Evolutionary conservation across 35 echinoderm and acorn worm genomes (phyloP).

Genomic region (Acanthaster planci): DNA sequence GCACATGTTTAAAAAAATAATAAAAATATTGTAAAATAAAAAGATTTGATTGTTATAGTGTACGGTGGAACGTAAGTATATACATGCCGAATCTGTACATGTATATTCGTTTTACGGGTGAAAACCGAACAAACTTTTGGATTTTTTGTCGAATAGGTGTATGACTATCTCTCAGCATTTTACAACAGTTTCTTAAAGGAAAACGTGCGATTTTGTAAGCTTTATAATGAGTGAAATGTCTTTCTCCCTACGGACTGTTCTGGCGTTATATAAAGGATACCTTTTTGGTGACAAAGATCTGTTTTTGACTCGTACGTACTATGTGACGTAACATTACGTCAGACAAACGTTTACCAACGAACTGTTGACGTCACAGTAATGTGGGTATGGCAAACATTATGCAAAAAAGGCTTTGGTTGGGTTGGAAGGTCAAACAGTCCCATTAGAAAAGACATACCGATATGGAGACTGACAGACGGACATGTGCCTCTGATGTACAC

Average conservation of each 20-base stretch:
- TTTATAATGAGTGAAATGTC: not conserved
- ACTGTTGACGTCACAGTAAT: no score
- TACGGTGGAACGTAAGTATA: not conserved
- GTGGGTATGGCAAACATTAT: no score
- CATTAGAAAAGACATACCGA: not conserved
- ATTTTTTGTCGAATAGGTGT: not conserved
- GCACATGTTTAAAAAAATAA: slow-evolving; percentile 29
- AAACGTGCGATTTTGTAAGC: not conserved
- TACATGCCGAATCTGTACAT: not conserved
- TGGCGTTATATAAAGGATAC: no score
- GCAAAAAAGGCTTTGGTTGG: no score
- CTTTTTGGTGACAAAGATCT: no score
- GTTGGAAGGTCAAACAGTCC: not conserved
- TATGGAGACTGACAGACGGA: not conserved
- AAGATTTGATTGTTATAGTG: not conserved
- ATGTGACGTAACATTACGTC: no score
- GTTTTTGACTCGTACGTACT: no score
- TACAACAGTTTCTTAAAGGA: slow-evolving; percentile 6
- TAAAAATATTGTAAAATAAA: slow-evolving; percentile 17
- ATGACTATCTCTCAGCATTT: not conserved
- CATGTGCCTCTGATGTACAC: not conserved
- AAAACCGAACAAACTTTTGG: not conserved
- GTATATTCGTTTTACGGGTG: slow-evolving; percentile 28
- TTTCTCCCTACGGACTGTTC: not conserved
- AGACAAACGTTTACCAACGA: no score